phyloP scores from a whole-genome alignment of 2,797 vertebrate genomes.

The Anniella stebbinsi region DNA sequence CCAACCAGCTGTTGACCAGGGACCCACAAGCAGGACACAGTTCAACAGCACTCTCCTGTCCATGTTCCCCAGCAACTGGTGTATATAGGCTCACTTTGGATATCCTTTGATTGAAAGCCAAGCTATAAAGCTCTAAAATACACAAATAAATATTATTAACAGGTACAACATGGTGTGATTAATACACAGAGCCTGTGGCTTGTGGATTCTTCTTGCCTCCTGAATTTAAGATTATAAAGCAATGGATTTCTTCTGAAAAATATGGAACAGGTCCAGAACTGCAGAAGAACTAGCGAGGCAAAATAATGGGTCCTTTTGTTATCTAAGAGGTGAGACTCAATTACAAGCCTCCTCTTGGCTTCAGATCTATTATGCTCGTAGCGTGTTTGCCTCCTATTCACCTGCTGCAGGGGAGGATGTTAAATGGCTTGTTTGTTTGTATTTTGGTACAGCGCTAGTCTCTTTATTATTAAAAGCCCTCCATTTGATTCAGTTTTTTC shows the following conservation, averaged over 20 bases:
- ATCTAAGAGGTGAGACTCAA: not conserved
- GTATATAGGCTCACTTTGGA: not conserved
- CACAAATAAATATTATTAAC: not conserved
- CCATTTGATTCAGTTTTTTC: constrained; percentile 47
- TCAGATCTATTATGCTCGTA: not conserved
- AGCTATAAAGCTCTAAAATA: not conserved
- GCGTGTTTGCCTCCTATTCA: constrained; percentile 8
- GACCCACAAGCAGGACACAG: too few species aligned
- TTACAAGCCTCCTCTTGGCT: constrained; percentile 6
- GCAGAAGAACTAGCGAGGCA: not conserved
- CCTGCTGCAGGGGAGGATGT: constrained; percentile 10
- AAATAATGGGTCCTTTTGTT: not conserved
- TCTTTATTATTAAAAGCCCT: constrained; percentile 49
- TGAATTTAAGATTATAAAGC: not conserved
- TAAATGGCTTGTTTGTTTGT: constrained; percentile 49
- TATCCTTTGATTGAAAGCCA: not conserved
- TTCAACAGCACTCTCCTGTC: too few species aligned
- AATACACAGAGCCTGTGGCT: not conserved
- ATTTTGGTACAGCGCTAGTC: constrained; percentile 51
- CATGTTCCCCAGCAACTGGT: too few species aligned
- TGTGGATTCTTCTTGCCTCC: not conserved
- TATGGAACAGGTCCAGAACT: not conserved
- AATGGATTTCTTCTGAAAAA: not conserved
- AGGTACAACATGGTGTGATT: not conserved
- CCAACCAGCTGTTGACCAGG: too few species aligned